Evolutionary conservation across 2,113 vertebrate genomes (phyloP), one percentile per base, ranked within the genome.

Genomic region (Lasiurus cinereus): DNA sequence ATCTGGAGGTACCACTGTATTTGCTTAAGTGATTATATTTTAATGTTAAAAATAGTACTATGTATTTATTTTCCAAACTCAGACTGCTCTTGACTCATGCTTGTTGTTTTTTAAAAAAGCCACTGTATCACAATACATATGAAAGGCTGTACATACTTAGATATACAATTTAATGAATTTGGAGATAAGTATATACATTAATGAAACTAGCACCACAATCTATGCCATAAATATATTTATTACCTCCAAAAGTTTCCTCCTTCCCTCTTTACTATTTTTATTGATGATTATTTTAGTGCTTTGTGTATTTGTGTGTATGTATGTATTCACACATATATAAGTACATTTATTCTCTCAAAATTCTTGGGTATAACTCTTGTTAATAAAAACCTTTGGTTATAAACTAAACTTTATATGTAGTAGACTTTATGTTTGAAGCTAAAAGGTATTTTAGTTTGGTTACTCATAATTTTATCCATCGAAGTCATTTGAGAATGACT

Each of bases 271-370:
- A 59, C 78, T 54, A 27, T 48, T 48, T 84, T 77, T 74, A 50
- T 72, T 94, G 22, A 73, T 70, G 46, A 86, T 89, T 10, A 48
- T 96, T 97, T 56, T n/a, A 91, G 67, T 96, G 15, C 29, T 85
- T 94, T 79, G 3, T 52, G 2, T 66, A 19, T 2, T 0, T 54
- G 5, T 77, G 2, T 70, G 6, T 69, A 18, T 27, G 14, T 80
- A 46, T 88, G 39, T 39, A 39, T 39, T 39, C 39, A 88, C 19
- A 27, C 5, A 43, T 10, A 73, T 3, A 59, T 19, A 36, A 13
- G 9, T 66, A 43, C 92, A 76, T 82, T 59, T 70, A 7, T 73
- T 95, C 82, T 95, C 93, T 78, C 69, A 62, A 62, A 94, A 96
- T 36, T 96, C 54, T 77, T 89, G 76, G 84, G 52, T 93, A 33